These are phyloP conservation scores for Hoplodrina ambigua DNA, from an alignment of 2,888 invertebrate species.

Conservation along the genomic window DNA sequence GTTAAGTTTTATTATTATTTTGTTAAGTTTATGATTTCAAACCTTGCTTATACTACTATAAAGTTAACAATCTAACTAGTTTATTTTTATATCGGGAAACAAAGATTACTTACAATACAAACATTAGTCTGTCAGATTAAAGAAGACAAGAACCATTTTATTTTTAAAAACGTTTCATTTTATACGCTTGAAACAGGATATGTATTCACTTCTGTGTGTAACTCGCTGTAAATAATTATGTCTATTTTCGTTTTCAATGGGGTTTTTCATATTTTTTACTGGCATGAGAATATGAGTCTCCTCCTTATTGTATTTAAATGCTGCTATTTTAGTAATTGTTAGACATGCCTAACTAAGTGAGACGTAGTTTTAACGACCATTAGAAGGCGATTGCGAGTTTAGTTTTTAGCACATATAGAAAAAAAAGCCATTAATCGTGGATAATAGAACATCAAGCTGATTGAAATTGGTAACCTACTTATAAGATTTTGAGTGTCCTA, in stretches of 20 bases:
- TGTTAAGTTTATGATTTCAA: too few relatives aligned
- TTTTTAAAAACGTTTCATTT: neutral
- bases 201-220: slow-evolving; percentile 1
- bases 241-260: slow-evolving; percentile 18
- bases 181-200: slow-evolving; percentile 30
- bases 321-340: slow-evolving; percentile 33
- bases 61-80: neutral
- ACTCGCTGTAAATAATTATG: slow-evolving; percentile 23
- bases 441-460: too few relatives aligned
- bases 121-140: too few relatives aligned
- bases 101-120: neutral
- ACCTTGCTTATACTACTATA: neutral
- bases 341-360: slow-evolving; percentile 11
- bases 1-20: too few relatives aligned
- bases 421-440: too few relatives aligned
- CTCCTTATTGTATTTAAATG: slow-evolving; percentile 56
- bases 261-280: slow-evolving; percentile 41
- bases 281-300: slow-evolving; percentile 41
- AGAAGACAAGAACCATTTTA: neutral
- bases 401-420: neutral
- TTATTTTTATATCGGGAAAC: neutral
- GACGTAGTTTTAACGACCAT: slow-evolving; percentile 18
- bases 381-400: slow-evolving; percentile 3
- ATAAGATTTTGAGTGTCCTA: neutral
- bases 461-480: too few relatives aligned